Evolutionary conservation across 1,140 invertebrate species (phyloP), one percentile per base, ranked within the genome.

Genomic region (Drosophila biarmipes): DNA sequence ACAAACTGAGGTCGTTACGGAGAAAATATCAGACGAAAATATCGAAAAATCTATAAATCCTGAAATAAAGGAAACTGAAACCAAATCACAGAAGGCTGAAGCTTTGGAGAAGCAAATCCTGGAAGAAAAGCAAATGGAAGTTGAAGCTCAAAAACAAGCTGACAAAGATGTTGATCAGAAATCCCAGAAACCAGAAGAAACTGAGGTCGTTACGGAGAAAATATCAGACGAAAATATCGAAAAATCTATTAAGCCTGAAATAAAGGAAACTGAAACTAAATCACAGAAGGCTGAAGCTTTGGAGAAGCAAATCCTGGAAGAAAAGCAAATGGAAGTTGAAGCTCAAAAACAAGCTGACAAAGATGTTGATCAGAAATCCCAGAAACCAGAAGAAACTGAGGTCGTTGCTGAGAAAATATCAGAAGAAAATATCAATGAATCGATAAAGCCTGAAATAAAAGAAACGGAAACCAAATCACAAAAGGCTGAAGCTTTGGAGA

Each of bases 391-490:
- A 48, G 45, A 17, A 48, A 15, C 24, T 15, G 24, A 48, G 14
- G 45, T 48, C 8, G n/a, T 17, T 15, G 45, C 8, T 7, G 24
- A 29, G n/a, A 48, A 48, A n/a, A 48, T 48, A 5, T 11, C 45
- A 1, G 27, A 6, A 17, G 46, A 48, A 48, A 48, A 11, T n/a
- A 48, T 48, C 15, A n/a, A 31, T 2, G 46, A 48, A 2, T 2
- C 27, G 0, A 31, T 31, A 7, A 48, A 48, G n/a, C 27, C 46
- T 11, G 52, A 49, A 12, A 6, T 58, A 6, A 61, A 53, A 34
- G 61, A 80, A 8, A 27, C 82, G 1, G 37, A 86, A 75, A 48
- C 55, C 61, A 61, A 80, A 73, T 43, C 69, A 46, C 31, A 69
- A 74, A 62, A 64, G 72, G 62, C 53, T 45, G 62, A 66, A 55